Evolutionary conservation across 53 echinoderm and acorn worm species (phyloP).

Genomic region (Mesocentrotus franciscanus): DNA sequence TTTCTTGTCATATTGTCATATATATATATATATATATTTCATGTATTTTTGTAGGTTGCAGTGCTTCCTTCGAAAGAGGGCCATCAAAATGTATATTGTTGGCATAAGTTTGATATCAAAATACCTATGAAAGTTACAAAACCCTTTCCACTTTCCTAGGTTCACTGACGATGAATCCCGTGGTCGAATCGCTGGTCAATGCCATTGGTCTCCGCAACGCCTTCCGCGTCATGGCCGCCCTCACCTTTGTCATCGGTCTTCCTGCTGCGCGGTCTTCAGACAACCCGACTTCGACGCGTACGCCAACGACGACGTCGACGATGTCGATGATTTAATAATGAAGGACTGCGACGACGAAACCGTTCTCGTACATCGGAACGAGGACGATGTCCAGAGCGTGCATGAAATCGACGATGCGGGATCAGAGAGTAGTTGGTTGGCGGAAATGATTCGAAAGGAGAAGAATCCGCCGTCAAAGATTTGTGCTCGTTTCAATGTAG

Average conservation of each 20-base stretch:
- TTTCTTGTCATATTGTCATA: background rate
- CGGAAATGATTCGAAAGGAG: slow-evolving; percentile 76
- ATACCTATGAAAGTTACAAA: background rate
- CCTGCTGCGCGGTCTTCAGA: slow-evolving; percentile 87
- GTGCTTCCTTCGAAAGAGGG: no score
- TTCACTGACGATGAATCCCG: slow-evolving; percentile 94
- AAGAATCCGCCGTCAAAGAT: slow-evolving; percentile 57
- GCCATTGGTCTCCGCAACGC: slow-evolving; percentile 82
- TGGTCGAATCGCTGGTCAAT: slow-evolving; percentile 79
- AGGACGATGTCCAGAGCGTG: slow-evolving; percentile 11
- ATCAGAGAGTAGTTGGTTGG: slow-evolving; percentile 68
- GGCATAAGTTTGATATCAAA: no score
- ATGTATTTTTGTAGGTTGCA: no score
- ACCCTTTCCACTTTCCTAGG: slow-evolving; percentile 54
- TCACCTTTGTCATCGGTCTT: slow-evolving; percentile 84
- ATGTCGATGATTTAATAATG: slow-evolving; percentile 11
- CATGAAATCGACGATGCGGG: slow-evolving; percentile 38
- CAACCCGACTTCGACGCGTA: slow-evolving; percentile 76
- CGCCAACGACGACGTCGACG: slow-evolving; percentile 68
- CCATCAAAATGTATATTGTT: no score
- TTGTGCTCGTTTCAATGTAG: slow-evolving; percentile 66
- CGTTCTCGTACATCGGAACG: background rate
- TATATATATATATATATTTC: background rate
- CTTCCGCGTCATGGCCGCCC: slow-evolving; percentile 77
- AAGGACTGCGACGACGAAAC: slow-evolving; percentile 55